Conservation (phyloP, 2,797 vertebrate species). For the Sciurus carolinensis region DNA sequence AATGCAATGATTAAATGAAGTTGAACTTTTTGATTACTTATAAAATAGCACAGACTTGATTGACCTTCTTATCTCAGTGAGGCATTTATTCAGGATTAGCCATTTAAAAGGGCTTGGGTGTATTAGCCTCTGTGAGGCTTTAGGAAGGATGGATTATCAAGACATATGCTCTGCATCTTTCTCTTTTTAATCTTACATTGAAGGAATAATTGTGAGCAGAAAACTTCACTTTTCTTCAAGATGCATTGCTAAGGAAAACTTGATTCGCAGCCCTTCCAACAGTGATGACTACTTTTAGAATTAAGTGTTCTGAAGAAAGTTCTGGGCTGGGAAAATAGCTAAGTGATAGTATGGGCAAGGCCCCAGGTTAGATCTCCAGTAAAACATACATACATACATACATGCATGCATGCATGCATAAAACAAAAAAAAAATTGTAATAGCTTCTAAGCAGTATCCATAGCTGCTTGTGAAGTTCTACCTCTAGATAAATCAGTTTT, state of each 20-base stretch:
- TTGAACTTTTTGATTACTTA: constrained; percentile 47
- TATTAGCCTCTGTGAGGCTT: neutral
- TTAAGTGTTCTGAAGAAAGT: neutral
- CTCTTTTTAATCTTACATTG: neutral
- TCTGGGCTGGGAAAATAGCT: neutral
- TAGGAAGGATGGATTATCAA: neutral
- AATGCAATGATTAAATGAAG: constrained; percentile 60
- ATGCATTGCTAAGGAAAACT: neutral
- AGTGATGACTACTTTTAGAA: neutral
- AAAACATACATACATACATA: too few species aligned
- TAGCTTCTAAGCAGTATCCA: neutral
- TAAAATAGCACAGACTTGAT: constrained; percentile 63
- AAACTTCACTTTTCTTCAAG: neutral
- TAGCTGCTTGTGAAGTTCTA: neutral
- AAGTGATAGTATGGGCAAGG: neutral
- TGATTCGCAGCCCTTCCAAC: neutral
- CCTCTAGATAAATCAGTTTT: neutral
- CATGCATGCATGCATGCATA: too few species aligned
- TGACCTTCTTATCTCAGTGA: constrained; percentile 58
- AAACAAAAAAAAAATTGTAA: too few species aligned
- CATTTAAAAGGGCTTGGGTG: neutral
- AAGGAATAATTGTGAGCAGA: neutral
- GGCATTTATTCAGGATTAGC: constrained; percentile 61
- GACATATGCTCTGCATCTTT: neutral
- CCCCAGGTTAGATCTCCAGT: neutral